Evolutionary conservation across 2,888 invertebrate genomes (phyloP), one percentile per base, ranked within the genome.

Genomic region (Drosophila cracens): DNA sequence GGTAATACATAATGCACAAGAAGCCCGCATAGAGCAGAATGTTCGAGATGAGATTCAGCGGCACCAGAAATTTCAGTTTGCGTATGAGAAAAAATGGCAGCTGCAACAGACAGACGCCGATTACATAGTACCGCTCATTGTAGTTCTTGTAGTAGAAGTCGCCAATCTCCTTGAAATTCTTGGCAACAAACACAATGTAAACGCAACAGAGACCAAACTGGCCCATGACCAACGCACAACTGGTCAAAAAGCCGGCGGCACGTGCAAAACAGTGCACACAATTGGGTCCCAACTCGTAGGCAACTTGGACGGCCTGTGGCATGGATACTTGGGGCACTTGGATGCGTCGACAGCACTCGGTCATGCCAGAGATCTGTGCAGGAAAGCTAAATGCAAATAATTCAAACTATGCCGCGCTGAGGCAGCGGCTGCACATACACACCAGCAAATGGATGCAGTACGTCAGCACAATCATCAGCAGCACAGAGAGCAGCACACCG

Each of bases 151-250:
- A 83, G 84, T 95, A 94, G 76, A 91, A 92, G 80, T 96, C 95
- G 2, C 96, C 94, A 2, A 97, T 96, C 94, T 96, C 96, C 91
- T 96, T 95, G 1, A 97, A 90, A 92, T 97, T 98, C 81, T 95
- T 96, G 1, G 98, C 95, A 29, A 99, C 97, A 92, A 99, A 99
- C 10, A 98, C 97, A 70, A 98, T 95, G 93, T 99, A 99, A 0
- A 99, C 98, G 93, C 98, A 98, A 93, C 99, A 99, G 92, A 99
- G 98, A 13, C 99, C 99, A 83, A 98, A 94, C 93, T 99, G 95
- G 91, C 99, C 99, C 59, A 98, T 94, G 66, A 98, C 96, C 61
- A 97, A 94, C 91, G 97, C 96, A 91, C 95, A 94, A 91, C 97
- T 96, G 79, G 97, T 95, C 89, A 95, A 94, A 8, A 76, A 8